Percentiles rank a stretch among this genome's conserved stretches.
Conservation (phyloP, 2,113 vertebrate genomes). For the Myrmecobius fasciatus region DNA sequence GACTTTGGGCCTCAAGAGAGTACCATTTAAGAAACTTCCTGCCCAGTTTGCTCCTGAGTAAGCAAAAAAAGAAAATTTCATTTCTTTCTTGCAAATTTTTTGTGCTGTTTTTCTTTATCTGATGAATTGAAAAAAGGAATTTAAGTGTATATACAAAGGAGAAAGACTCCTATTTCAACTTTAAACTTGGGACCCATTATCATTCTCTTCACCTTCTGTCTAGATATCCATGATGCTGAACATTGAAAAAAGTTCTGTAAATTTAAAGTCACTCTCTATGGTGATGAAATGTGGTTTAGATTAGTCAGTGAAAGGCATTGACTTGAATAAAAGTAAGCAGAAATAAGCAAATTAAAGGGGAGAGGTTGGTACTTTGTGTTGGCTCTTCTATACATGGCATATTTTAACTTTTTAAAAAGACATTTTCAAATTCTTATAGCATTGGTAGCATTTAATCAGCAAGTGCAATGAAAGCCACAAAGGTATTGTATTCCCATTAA, state of each 20-base stretch:
- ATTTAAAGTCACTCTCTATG: conserved; percentile 43
- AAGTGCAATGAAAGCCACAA: conserved; percentile 35
- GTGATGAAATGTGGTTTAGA: conserved; percentile 53
- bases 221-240: conserved; percentile 38
- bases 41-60: background rate
- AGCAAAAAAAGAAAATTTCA: background rate
- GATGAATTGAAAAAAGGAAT: conserved; percentile 34
- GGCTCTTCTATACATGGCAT: conserved; percentile 38
- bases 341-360: conserved; percentile 54
- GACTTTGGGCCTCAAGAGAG: conserved; percentile 42
- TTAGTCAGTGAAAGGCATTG: conserved; percentile 48
- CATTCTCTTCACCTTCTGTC: conserved; percentile 15
- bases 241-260: conserved; percentile 23
- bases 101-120: background rate
- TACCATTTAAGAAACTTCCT: conserved; percentile 33
- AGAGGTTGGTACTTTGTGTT: conserved; percentile 37
- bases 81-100: conserved; percentile 8
- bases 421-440: conserved; percentile 34
- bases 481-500: conserved; percentile 60
- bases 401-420: conserved; percentile 56
- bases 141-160: conserved; percentile 47
- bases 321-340: conserved; percentile 43
- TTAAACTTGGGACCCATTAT: conserved; percentile 21
- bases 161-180: conserved; percentile 30
- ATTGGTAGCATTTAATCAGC: background rate